Evolutionary conservation across 2,797 vertebrate species (phyloP).

Genomic region (Mus spretus): DNA sequence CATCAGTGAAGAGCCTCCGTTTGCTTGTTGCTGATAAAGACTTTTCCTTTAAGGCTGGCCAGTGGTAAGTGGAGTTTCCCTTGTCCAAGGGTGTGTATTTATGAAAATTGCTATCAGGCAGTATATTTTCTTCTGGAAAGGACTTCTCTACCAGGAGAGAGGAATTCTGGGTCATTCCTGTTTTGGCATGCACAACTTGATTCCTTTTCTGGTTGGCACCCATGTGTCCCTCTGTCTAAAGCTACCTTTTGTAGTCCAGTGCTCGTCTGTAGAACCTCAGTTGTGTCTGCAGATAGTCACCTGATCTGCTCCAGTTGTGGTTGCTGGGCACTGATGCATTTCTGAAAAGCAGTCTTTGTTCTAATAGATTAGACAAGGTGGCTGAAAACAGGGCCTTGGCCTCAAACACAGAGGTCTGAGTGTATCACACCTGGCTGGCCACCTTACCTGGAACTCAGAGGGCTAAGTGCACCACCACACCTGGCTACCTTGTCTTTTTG

Average conservation of each 20-base stretch:
- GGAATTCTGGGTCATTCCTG: not conserved
- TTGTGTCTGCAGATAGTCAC: not conserved
- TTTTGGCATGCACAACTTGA: not conserved
- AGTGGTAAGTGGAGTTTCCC: conserved; percentile 93
- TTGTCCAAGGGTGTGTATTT: not conserved
- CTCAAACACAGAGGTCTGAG: not conserved
- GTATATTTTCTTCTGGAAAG: conserved; percentile 7
- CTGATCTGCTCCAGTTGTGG: not conserved
- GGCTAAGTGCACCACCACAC: not conserved
- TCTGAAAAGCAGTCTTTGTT: conserved; percentile 6
- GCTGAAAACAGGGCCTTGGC: conserved; percentile 9
- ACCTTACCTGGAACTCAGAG: no score
- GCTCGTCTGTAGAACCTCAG: not conserved
- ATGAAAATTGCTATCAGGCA: not conserved
- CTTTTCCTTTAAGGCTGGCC: conserved; percentile 97
- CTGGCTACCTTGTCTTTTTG: not conserved
- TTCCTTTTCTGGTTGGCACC: not conserved
- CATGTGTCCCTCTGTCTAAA: not conserved
- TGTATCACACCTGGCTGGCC: not conserved
- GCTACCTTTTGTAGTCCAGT: not conserved
- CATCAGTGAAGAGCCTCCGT: conserved; percentile 94
- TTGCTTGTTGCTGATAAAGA: conserved; percentile 91
- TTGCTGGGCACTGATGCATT: not conserved
- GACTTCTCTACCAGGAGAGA: not conserved
- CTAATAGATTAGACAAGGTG: not conserved